Conservation (phyloP, 2,113 vertebrate genomes). For the Vulpes vulpes region DNA sequence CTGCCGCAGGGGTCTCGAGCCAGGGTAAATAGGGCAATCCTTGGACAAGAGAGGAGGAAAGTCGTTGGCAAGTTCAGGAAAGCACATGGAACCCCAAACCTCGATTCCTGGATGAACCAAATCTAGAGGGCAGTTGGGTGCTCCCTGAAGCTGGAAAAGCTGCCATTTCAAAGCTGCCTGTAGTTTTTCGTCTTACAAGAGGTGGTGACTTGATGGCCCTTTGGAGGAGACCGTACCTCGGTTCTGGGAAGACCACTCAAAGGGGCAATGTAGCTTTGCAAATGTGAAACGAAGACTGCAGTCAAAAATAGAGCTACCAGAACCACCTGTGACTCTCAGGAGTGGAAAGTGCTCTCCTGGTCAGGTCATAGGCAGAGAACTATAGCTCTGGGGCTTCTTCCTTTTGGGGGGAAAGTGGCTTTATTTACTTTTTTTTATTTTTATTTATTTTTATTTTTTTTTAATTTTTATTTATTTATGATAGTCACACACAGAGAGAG, state of each 20-base stretch:
- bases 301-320: background rate
- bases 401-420: background rate
- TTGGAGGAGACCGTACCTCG: background rate
- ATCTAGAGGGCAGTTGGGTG: background rate
- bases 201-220: background rate
- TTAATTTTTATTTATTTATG: background rate
- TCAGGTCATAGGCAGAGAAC: background rate
- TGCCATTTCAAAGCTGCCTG: background rate
- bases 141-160: background rate
- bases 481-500: too few species aligned
- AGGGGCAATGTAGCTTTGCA: background rate
- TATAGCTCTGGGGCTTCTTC: background rate
- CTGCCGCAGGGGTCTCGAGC: background rate
- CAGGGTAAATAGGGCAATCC: background rate
- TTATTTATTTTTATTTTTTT: too few species aligned
- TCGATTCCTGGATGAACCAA: background rate
- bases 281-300: background rate
- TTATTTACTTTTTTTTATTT: background rate
- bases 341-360: background rate
- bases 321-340: background rate
- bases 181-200: slow-evolving; percentile 44
- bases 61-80: background rate
- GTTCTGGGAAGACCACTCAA: slow-evolving; percentile 1
- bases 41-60: background rate
- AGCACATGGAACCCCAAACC: background rate